phyloP scores from a whole-genome alignment of 2,888 invertebrate species.

The Melinaea menophilus region DNA sequence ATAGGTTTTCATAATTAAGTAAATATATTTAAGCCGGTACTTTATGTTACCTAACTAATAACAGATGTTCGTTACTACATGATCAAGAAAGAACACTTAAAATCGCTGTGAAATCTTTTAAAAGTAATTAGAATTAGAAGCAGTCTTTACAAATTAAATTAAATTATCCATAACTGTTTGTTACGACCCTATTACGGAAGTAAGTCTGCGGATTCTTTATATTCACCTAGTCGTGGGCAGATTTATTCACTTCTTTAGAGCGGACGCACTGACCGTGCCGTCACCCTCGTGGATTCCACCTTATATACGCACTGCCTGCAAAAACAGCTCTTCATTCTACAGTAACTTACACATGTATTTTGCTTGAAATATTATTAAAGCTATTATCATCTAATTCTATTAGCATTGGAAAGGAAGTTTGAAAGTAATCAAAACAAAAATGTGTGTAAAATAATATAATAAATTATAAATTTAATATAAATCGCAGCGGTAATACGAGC shows the following conservation, averaged over 20 bases:
- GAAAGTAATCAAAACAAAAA: too few relatives aligned
- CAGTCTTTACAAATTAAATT: too few relatives aligned
- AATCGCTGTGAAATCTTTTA: too few relatives aligned
- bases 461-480: conserved; percentile 16
- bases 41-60: too few relatives aligned
- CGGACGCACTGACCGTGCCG: conserved; percentile 72
- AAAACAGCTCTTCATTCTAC: conserved; percentile 26
- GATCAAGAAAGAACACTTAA: too few relatives aligned
- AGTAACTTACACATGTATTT: too few relatives aligned
- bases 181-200: conserved; percentile 68
- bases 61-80: too few relatives aligned
- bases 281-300: conserved; percentile 45
- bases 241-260: conserved; percentile 78
- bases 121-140: too few relatives aligned
- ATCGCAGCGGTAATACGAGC: conserved; percentile 30
- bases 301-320: conserved; percentile 43
- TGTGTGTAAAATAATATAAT: neutral
- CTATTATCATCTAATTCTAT: neutral
- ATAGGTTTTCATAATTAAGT: too few relatives aligned
- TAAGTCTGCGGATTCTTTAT: conserved; percentile 75
- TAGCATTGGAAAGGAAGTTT: too few relatives aligned
- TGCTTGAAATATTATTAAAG: too few relatives aligned
- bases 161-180: neutral
- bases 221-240: conserved; percentile 76
- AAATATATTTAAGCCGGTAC: too few relatives aligned